Percentiles rank a stretch among this genome's conserved stretches.
phyloP scores from a whole-genome alignment of 2,113 vertebrate species.

The Pogona vitticeps region DNA sequence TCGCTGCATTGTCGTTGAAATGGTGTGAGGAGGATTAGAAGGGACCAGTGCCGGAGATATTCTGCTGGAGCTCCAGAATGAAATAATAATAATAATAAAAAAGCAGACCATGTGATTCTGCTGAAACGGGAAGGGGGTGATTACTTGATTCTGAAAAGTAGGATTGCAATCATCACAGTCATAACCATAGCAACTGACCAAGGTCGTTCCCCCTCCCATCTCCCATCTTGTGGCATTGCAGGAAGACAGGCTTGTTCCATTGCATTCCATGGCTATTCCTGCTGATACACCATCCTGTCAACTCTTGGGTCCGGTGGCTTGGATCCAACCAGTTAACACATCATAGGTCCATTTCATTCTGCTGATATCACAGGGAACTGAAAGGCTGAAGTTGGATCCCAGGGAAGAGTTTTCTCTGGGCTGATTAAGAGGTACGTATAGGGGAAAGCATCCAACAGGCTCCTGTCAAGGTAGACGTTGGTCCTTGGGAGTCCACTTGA shows the following conservation, averaged over 20 bases:
- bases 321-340: background rate
- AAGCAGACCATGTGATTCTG: background rate
- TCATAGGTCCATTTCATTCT: background rate
- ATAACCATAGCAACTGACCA: slow-evolving; percentile 34
- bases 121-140: background rate
- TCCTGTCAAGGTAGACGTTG: too few species aligned
- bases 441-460: too few species aligned
- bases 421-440: background rate
- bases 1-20: too few species aligned
- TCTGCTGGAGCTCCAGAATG: background rate
- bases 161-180: background rate
- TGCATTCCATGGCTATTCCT: background rate
- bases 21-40: background rate
- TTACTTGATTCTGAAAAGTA: background rate
- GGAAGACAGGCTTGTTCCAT: background rate
- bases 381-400: background rate
- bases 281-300: too few species aligned
- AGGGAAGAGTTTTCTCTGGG: background rate
- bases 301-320: background rate
- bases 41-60: background rate
- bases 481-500: too few species aligned
- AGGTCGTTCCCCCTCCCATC: background rate
- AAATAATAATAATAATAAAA: background rate
- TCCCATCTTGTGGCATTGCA: background rate
- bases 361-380: background rate